These are phyloP conservation scores for Euwallacea fornicatus DNA, from an alignment of 1,140 invertebrate genomes.

Conservation along the genomic window DNA sequence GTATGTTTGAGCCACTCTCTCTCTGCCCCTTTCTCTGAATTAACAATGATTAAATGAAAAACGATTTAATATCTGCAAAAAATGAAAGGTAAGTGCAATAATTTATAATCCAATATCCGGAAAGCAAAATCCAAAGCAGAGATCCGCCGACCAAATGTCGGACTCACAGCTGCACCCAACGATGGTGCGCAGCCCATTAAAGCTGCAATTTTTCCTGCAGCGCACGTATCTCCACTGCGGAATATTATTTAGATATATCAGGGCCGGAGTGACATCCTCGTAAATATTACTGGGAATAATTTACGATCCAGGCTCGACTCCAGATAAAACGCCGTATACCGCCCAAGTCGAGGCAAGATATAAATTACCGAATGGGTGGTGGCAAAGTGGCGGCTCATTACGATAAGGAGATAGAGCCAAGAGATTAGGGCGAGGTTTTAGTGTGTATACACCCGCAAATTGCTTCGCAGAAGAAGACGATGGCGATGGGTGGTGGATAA, in stretches of 20 bases:
- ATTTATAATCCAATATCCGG: neutral
- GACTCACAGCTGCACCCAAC: slow-evolving; percentile 19
- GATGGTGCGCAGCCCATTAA: slow-evolving; percentile 14
- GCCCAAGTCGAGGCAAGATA: slow-evolving; percentile 26
- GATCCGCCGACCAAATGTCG: slow-evolving; percentile 24
- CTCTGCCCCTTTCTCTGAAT: too few relatives aligned
- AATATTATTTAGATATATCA: slow-evolving; percentile 48
- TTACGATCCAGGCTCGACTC: slow-evolving; percentile 45
- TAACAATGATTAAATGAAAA: too few relatives aligned
- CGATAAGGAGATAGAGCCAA: neutral
- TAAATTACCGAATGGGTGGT: slow-evolving; percentile 27
- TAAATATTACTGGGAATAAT: slow-evolving; percentile 51
- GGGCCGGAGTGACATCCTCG: slow-evolving; percentile 40
- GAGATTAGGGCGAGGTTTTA: neutral
- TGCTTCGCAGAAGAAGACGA: neutral
- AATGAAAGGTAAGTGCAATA: neutral
- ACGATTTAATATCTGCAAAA: too few relatives aligned
- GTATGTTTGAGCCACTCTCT: too few relatives aligned
- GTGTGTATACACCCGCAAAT: neutral
- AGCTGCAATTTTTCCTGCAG: slow-evolving; percentile 32
- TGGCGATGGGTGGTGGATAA: neutral
- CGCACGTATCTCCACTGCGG: slow-evolving; percentile 31
- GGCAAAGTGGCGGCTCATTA: slow-evolving; percentile 18
- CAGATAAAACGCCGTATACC: slow-evolving; percentile 44
- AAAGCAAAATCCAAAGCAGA: slow-evolving; percentile 11